Base-by-base conservation (phyloP, 2,113 vertebrate genomes). In the Australoheros scitulus region DNA sequence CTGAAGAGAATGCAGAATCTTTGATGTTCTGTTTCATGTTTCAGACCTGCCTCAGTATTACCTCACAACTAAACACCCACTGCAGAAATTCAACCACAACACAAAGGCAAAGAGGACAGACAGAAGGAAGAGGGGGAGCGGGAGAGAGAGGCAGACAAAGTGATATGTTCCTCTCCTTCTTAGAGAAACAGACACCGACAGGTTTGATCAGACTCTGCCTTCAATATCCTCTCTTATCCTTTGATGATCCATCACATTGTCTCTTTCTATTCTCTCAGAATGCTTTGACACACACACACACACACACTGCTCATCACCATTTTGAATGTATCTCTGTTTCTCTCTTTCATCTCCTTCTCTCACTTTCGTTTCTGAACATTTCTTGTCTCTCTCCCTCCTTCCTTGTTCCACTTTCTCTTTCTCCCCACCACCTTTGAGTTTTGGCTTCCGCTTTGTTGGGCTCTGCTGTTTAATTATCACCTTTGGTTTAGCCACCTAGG, bases 171-270 rank as follows among this genome's bases (percentile, higher is more conserved):
- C 41, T 80, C 72, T 41, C 32, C 77, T 85, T 47, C 65, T 79
- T 20, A 8, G 59, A 80, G 60, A 65, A 85, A 85, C 43, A 82
- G 58, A 85, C 79, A 91, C 82, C 80, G 80, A 80, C 58, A 18
- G 55, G 84, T 88, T 86, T 92, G 86, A 93, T 90, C 81, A 85
- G 72, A 86, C 77, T 81, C 76, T 87, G 81, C 79, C 58, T 91
- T 88, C 85, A 90, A 86, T 80, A 65, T 79, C 80, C 68, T 80
- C 3, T 4, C 76, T 87, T 89, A 86, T 90, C 80, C 80, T 94
- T 89, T 92, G 85, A 90, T 93, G 91, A 88, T 92, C 88, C 81
- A 82, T 91, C 84, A 87, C 52, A 75, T 74, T 64, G 47, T 77
- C 59, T 81, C 61, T 80, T 57, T 76, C 77, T 47, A 41, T 64